These are phyloP conservation scores for Alethe castanea DNA, from an alignment of 2,113 vertebrate species.

Conservation along the genomic window DNA sequence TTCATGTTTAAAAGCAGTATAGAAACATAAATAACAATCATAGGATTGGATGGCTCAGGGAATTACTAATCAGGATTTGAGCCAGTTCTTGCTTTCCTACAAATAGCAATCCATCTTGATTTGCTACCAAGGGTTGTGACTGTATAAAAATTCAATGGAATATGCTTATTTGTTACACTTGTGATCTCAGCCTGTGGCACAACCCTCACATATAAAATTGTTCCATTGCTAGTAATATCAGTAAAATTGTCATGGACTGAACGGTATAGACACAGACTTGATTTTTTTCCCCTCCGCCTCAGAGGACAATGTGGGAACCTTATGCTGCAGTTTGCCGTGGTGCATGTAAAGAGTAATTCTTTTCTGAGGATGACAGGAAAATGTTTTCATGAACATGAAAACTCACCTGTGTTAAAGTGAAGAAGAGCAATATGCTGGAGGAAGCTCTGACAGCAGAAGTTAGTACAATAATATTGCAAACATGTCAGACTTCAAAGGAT, in stretches of 20 bases:
- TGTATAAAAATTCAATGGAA: neutral
- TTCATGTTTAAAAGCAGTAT: neutral
- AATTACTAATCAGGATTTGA: neutral
- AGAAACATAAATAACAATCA: neutral
- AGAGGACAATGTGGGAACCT: neutral
- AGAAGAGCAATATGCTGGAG: neutral
- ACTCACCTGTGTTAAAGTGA: neutral
- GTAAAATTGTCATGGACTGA: neutral
- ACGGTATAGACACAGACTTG: neutral
- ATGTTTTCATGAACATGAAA: neutral
- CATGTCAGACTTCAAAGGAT: neutral
- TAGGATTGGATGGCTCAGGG: neutral
- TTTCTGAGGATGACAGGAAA: neutral
- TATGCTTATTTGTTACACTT: neutral
- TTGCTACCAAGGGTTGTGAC: neutral
- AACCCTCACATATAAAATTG: neutral
- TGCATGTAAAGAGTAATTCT: neutral
- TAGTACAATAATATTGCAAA: neutral
- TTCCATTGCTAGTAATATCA: neutral
- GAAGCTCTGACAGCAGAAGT: neutral
- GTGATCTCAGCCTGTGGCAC: neutral
- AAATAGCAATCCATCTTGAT: neutral
- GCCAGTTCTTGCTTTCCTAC: neutral
- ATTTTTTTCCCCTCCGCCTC: fast-evolving
- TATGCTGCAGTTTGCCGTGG: neutral